Base-by-base conservation (phyloP, 2,113 vertebrate species). In the Thoracochromis brauschi region DNA sequence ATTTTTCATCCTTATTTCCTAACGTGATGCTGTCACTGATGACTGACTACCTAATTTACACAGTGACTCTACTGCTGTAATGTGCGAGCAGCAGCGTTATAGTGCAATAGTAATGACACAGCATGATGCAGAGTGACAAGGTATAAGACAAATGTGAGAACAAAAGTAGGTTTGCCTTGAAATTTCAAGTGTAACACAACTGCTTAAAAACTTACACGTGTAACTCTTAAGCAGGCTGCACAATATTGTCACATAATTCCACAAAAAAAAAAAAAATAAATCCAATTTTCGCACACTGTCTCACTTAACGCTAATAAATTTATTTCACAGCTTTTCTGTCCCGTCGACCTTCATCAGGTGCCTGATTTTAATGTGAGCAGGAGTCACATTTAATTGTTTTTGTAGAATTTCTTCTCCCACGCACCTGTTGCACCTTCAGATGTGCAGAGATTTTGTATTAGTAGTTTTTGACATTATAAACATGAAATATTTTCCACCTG, bases 141-240 rank as follows among this genome's bases (percentile, higher is more conserved):
- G 11, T 21, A 68, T 68, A 4, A 68, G 60, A 38, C 60, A 13
- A 68, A 68, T 68, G 60, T 2, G 7, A 68, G 33, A 38, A 68
- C 11, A 65, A 38, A 21, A 21, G 31, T 8, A 65, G 33, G 19
- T 68, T 68, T 68, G 19, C 33, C 60, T 68, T 4, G 33, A 68
- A 21, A 38, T 68, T 68, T 68, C 19, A 13, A 21, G 60, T 68
- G 10, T 68, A 38, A 65, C 0, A 13, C 7, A 65, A 38, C 19
- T 38, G 19, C 60, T 65, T 38, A 21, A 65, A 35, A 65, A 65
- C 4, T 0, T 65, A n/a, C 17, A 38, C 17, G 0, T n/a, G 60
- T 65, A 65, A 65, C 33, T 65, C 33, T 13, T 65, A 13, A 38
- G 33, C 60, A 8, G 33, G 19, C 1, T 68, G 2, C 60, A 38